Evolutionary conservation across 2,888 invertebrate species (phyloP), one percentile per base, ranked within the genome.

Genomic region (Orchesella flavescens): DNA sequence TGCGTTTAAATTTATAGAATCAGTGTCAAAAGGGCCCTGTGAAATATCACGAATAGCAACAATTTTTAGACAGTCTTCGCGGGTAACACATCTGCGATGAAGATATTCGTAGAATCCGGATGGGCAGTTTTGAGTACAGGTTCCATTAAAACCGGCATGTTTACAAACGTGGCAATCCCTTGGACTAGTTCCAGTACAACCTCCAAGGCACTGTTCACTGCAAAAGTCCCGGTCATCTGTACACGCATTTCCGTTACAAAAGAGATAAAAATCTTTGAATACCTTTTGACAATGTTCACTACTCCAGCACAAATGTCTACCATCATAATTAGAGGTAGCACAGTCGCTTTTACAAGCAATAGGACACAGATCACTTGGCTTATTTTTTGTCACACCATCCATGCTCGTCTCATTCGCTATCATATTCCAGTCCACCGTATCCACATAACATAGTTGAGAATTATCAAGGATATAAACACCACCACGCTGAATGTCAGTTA

Each of bases 381-480:
- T 93, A 89, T 95, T 94, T 71, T 92, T 92, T 10, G 17, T 57
- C n/a, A 88, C 84, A 12, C 74, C 83, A 17, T 83, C 83, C 13
- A 43, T 68, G 53, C 24, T 76, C 1, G 82, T 88, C 66, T 86
- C 86, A 59, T 82, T 92, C 4, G 94, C 93, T 87, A 99, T 96
- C 81, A 92, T 90, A 79, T 92, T 92, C 99, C 99, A 99, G 91
- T 98, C 95, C 88, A 99, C 94, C 4, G 97, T 96, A 89, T 96
- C 93, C 23, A 95, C 93, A 91, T 95, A 98, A 91, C 99, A 99
- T 59, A 99, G 92, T 63, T 93, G 92, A 43, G 95, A 94, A 92
- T 99, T 99, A 90, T 95, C 95, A 89, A 96, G 95, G 88, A 99
- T 95, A 34, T 96, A 93, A 4, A 99, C 95, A 0, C 94, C 94